Conservation (phyloP, 2,888 invertebrate species). For the Pseudolycoriella hygida region DNA sequence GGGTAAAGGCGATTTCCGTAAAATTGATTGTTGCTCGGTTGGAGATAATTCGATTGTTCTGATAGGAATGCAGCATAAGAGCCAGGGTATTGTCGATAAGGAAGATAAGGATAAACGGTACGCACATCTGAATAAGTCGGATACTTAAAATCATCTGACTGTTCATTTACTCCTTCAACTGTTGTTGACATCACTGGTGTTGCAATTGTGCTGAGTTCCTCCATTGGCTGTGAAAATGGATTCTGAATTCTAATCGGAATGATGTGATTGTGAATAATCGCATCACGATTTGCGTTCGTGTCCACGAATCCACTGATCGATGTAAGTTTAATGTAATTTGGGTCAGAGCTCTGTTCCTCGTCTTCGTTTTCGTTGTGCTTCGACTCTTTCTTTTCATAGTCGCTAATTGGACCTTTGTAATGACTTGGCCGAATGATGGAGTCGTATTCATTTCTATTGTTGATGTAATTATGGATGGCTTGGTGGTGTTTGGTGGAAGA, state of each 20-base stretch:
- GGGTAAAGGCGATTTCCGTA: constrained; percentile 14
- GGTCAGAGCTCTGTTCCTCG: too few relatives aligned
- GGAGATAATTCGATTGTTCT: constrained; percentile 5
- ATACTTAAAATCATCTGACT: too few relatives aligned
- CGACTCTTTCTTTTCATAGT: background rate
- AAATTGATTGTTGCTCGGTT: background rate
- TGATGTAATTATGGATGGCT: background rate
- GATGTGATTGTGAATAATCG: constrained; percentile 5
- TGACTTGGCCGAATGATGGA: constrained; percentile 24
- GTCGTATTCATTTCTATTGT: constrained; percentile 14
- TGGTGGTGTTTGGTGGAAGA: constrained; percentile 16
- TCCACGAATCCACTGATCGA: background rate
- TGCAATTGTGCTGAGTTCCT: too few relatives aligned
- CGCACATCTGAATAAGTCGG: too few relatives aligned
- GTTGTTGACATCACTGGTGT: too few relatives aligned
- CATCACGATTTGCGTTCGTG: background rate
- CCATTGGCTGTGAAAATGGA: background rate
- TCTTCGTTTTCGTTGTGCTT: background rate
- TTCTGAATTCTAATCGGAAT: constrained; percentile 5
- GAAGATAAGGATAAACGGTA: too few relatives aligned
- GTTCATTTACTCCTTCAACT: too few relatives aligned
- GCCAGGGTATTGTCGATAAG: too few relatives aligned
- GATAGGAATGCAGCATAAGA: background rate
- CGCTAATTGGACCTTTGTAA: constrained; percentile 13
- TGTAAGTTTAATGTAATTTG: background rate